phyloP scores from a whole-genome alignment of 2,797 vertebrate genomes.

The Tapirus indicus region DNA sequence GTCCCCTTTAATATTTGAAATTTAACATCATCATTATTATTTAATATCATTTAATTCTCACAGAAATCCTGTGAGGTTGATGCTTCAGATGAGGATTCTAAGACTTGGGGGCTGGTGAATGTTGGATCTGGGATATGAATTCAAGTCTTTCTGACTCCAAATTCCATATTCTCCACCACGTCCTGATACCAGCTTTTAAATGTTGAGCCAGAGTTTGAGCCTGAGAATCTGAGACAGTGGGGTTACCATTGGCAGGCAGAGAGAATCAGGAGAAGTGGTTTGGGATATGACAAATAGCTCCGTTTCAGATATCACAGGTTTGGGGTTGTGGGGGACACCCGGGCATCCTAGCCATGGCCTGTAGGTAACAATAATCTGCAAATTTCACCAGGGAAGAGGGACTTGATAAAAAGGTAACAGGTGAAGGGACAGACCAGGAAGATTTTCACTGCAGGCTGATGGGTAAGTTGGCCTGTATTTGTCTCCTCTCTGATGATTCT shows the following conservation, averaged over 20 bases:
- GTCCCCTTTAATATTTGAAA: background rate
- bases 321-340: background rate
- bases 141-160: too few species aligned
- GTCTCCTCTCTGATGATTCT: background rate
- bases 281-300: background rate
- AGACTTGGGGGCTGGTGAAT: background rate
- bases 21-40: background rate
- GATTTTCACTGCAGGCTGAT: background rate
- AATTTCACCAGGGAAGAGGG: background rate
- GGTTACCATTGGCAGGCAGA: background rate
- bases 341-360: fast-evolving
- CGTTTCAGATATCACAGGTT: background rate
- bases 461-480: background rate
- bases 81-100: background rate
- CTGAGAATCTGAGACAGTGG: background rate
- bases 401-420: background rate
- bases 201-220: background rate
- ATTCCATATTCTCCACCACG: background rate
- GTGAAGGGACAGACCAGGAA: background rate
- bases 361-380: background rate
- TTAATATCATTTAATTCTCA: background rate
- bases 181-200: background rate
- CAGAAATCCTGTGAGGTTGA: background rate
- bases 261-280: background rate
- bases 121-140: background rate